Evolutionary conservation across 1,140 invertebrate genomes (phyloP).

Genomic region (Holcopasites calliopsidis): DNA sequence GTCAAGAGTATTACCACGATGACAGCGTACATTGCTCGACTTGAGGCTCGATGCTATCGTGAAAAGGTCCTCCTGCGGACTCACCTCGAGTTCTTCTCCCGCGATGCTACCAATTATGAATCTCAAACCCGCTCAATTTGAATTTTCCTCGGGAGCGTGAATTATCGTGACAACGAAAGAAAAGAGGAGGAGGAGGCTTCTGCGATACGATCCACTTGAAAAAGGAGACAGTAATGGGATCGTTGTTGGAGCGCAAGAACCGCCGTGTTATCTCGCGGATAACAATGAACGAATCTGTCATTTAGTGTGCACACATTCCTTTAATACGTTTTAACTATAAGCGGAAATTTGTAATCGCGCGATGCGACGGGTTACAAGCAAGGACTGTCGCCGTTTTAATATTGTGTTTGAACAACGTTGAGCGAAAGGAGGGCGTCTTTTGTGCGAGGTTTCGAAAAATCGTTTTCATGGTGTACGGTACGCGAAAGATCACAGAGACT

Average conservation of each 20-base stretch:
- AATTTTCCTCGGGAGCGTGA: not conserved
- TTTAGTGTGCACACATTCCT: not conserved
- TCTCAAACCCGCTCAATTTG: not conserved
- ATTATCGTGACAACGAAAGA: not conserved
- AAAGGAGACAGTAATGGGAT: not conserved
- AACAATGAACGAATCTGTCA: not conserved
- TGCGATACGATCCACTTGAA: not conserved
- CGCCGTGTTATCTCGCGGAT: not conserved
- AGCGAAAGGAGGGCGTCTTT: not conserved
- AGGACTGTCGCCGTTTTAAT: not conserved
- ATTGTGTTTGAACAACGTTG: not conserved
- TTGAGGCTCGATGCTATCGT: slow-evolving; percentile 9
- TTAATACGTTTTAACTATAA: not conserved
- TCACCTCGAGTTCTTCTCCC: not conserved
- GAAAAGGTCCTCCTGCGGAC: slow-evolving; percentile 31
- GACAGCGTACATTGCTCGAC: slow-evolving; percentile 46
- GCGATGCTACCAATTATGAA: not conserved
- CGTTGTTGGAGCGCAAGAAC: not conserved
- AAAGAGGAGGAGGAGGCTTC: not conserved
- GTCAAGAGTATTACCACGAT: slow-evolving; percentile 56
- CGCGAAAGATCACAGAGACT: slow-evolving; percentile 47
- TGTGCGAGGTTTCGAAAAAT: slow-evolving; percentile 13
- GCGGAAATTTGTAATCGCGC: not conserved
- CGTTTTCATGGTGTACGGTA: slow-evolving; percentile 60
- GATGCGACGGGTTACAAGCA: not conserved